A percentile compares a stretch with the other conserved stretches of the same genome.
These are phyloP conservation scores for Actinia tenebrosa DNA, from an alignment of 64 coral and sea anemone species.

Conservation along the genomic window DNA sequence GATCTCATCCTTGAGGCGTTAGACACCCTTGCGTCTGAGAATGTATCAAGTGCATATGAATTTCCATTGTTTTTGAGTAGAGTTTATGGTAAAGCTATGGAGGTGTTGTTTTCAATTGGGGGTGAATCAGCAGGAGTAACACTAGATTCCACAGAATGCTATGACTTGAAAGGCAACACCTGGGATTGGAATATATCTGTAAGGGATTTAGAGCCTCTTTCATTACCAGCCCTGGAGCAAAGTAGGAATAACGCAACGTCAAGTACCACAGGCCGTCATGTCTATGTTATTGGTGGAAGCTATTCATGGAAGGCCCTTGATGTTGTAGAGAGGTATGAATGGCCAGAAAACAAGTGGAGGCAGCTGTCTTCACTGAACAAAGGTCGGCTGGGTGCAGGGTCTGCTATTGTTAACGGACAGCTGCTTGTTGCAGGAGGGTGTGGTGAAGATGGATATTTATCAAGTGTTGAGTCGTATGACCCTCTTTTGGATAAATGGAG, in stretches of 20 bases:
- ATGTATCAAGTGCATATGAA: conserved; percentile 24
- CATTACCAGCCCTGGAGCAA: conserved; percentile 29
- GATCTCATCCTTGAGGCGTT: conserved; percentile 53
- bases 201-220: background rate
- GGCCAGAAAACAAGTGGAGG: conserved; percentile 70
- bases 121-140: conserved; percentile 65
- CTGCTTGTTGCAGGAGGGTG: conserved; percentile 57
- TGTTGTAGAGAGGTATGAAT: conserved; percentile 69
- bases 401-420: conserved; percentile 22
- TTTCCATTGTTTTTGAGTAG: conserved; percentile 53
- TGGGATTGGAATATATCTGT: conserved; percentile 46
- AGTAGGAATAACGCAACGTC: conserved; percentile 31
- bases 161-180: background rate
- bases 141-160: conserved; percentile 49
- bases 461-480: conserved; percentile 69
- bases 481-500: conserved; percentile 55
- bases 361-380: conserved; percentile 39
- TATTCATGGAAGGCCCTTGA: conserved; percentile 54
- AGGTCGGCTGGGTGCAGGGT: conserved; percentile 59
- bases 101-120: conserved; percentile 64
- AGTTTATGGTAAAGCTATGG: conserved; percentile 20
- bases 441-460: conserved; percentile 46
- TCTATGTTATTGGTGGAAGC: conserved; percentile 64
- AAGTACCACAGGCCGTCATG: conserved; percentile 36
- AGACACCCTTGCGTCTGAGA: conserved; percentile 41